Percentiles rank a stretch among this genome's conserved stretches.
phyloP scores from a whole-genome alignment of 2,888 invertebrate genomes.

The Xiphydria camelus region DNA sequence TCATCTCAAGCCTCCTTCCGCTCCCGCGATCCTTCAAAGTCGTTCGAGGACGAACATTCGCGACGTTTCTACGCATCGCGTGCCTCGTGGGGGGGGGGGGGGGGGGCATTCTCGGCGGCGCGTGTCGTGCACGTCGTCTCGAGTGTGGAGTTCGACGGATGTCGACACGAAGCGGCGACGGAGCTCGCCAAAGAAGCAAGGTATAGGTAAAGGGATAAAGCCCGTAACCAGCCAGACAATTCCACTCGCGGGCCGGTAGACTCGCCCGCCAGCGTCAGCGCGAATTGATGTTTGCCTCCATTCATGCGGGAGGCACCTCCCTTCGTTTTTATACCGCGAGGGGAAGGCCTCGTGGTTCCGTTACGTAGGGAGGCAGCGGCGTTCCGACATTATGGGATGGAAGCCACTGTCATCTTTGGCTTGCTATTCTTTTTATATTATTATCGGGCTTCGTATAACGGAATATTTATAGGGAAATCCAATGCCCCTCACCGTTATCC shows the following conservation, averaged over 20 bases:
- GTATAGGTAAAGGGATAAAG: slow-evolving; percentile 19
- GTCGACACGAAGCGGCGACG: not conserved
- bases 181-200: not conserved
- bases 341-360: slow-evolving; percentile 30
- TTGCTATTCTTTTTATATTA: slow-evolving; percentile 3
- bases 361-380: slow-evolving; percentile 20
- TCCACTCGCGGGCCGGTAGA: slow-evolving; percentile 24
- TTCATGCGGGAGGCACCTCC: slow-evolving; percentile 29
- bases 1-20: no score
- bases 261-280: slow-evolving; percentile 29
- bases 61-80: no score
- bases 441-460: not conserved
- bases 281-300: slow-evolving; percentile 40
- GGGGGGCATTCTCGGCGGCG: not conserved
- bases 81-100: not conserved
- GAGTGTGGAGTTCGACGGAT: no score
- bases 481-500: no score
- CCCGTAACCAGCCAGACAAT: slow-evolving; percentile 31
- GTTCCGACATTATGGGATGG: slow-evolving; percentile 7
- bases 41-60: no score
- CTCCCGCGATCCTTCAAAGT: no score
- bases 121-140: no score
- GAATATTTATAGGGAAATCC: not conserved
- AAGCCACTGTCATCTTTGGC: not conserved
- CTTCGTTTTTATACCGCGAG: slow-evolving; percentile 37